Evolutionary conservation across 2,797 vertebrate species (phyloP).

Genomic region (Sebastes baramenuke): DNA sequence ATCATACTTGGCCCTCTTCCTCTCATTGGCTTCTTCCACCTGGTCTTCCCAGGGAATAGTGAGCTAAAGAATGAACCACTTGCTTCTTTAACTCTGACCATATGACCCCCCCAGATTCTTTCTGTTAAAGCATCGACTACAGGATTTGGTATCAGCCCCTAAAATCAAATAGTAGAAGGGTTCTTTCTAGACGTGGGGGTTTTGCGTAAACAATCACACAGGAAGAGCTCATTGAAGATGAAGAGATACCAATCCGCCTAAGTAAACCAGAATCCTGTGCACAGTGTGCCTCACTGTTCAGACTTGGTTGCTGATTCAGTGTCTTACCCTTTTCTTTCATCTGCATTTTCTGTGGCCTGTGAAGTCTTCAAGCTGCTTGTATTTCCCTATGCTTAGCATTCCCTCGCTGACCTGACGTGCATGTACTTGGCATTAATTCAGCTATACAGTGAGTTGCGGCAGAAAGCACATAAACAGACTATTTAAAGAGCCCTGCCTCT

Average conservation of each 20-base stretch:
- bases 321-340: constrained; percentile 35
- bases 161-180: not conserved
- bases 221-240: not conserved
- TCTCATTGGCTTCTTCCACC: too few species aligned
- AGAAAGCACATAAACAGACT: constrained; percentile 57
- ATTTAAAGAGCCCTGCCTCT: constrained; percentile 43
- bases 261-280: not conserved
- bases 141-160: not conserved
- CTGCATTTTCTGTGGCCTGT: constrained; percentile 36
- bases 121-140: not conserved
- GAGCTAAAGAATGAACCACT: not conserved
- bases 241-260: constrained; percentile 10
- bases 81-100: not conserved
- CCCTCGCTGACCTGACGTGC: constrained; percentile 23
- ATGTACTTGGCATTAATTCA: constrained; percentile 51
- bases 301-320: constrained; percentile 29
- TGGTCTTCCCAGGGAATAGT: not conserved
- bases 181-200: not conserved
- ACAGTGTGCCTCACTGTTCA: not conserved
- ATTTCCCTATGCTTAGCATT: constrained; percentile 44
- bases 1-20: not conserved
- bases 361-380: constrained; percentile 29
- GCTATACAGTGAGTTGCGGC: constrained; percentile 50
- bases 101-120: not conserved
- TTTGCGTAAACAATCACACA: constrained; percentile 5